Base-by-base conservation (phyloP, 2,113 vertebrate genomes). In the Pongo abelii region DNA sequence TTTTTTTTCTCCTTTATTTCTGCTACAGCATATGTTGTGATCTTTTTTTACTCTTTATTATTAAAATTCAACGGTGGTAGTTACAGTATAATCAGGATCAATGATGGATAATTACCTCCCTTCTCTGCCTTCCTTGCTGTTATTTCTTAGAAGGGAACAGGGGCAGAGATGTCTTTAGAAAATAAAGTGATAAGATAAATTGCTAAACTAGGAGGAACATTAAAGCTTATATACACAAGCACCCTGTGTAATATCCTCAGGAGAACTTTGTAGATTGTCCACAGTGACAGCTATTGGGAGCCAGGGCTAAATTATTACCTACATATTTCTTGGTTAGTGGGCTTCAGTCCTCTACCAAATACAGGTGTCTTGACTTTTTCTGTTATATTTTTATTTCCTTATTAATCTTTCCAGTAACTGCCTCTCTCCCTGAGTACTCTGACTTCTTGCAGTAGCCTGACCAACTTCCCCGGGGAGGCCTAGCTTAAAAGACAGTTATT, bases 1-100 rank as follows among this genome's bases (percentile, higher is more conserved):
- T 27, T 55, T 83, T 43, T 32, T 81, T 32, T 90, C 35, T 79
- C n/a, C 27, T 95, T 93, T 89, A 83, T 96, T 93, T 95, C 32
- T 97, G 43, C 6, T 13, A 55, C 30, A 77, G 57, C 22, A 43
- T 57, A 83, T 27, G 50, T 23, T 69, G n/a, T 75, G 57, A 88
- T 95, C 93, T 88, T 23, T 92, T 84, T 89, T 84, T 85, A 8
- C 0, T 83, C 16, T 35, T 83, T 70, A 32, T 48, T 67, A 80
- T 93, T 93, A 93, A 94, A 93, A 96, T 95, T 72, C 57, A 84
- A 4, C 40, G 2, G 30, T 91, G 3, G 48, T 72, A 69, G n/a
- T 86, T 78, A 72, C 1, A 55, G 57, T 43, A 43, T 52, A 85
- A 84, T 90, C 46, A 88, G 5, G 75, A 84, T 87, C 55, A 25